A percentile compares a stretch with the other conserved stretches of the same genome.
Conservation (phyloP, 2,113 vertebrate species). For the Mionectes macconnelli region DNA sequence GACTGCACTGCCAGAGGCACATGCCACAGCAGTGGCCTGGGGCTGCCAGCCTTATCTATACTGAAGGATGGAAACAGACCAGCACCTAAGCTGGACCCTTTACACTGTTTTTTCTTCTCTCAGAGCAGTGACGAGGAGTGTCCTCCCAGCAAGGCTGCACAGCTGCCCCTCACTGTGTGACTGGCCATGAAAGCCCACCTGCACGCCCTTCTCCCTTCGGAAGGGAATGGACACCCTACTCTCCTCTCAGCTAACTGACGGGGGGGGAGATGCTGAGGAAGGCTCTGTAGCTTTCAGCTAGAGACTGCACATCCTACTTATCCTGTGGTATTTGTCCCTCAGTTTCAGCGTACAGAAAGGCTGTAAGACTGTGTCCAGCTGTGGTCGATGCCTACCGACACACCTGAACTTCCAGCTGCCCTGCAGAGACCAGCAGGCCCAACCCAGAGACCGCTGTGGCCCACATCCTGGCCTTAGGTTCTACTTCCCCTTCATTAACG, state of each 20-base stretch:
- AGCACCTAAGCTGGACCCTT: neutral
- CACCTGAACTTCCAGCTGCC: neutral
- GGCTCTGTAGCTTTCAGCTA: neutral
- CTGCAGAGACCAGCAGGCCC: neutral
- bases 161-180: neutral
- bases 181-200: neutral
- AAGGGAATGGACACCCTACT: neutral
- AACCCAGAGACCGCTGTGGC: too few relatives aligned
- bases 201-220: neutral
- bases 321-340: neutral
- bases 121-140: fast-evolving
- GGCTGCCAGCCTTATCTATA: neutral
- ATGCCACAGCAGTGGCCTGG: fast-evolving
- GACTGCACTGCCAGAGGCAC: neutral
- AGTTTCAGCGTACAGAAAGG: neutral
- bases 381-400: neutral
- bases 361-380: neutral
- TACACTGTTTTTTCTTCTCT: neutral
- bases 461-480: neutral
- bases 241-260: neutral
- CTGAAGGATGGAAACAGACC: neutral
- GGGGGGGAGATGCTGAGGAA: neutral
- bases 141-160: neutral
- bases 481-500: too few relatives aligned
- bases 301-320: neutral